Evolutionary conservation across 2,888 invertebrate genomes (phyloP), one percentile per base, ranked within the genome.

Genomic region (Eristalinus sepulchralis): DNA sequence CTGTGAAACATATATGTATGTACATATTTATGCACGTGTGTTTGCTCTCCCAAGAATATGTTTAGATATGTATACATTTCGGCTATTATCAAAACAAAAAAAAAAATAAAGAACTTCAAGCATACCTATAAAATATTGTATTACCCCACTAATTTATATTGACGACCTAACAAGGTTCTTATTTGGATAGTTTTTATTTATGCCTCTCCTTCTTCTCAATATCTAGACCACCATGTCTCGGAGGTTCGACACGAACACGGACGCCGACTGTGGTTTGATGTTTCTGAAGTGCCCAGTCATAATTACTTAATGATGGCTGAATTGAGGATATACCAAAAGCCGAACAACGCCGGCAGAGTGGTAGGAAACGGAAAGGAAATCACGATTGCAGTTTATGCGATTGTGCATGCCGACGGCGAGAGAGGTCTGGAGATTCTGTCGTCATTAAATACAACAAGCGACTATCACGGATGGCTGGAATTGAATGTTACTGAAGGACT

Each of bases 261-360:
- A 6, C 95, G 97, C 90, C 95, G 97, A 82, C 95, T 98, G 72
- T 98, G 97, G 97, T 99, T 99, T 93, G 98, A 98, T 93, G 96
- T 97, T 76, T 95, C 96, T 6, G 97, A 98, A 90, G 96, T 98
- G 10, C 96, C 97, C 0, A 94, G 95, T 2, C 96, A 96, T 88
- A 97, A 98, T 90, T 95, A 97, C 53, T 92, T 95, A 72, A 95
- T 98, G 89, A 96, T 96, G 77, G 97, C 98, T 0, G 98, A 98
- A 93, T 93, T 99, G 78, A 94, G 98, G 88, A 94, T 98, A 27
- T 98, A 96, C 91, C 96, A 97, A 88, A 92, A 92, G 88, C 90
- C 92, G 17, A 88, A 89, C 34, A 90, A 92, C 60, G 27, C 27
- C 27, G 91, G 92, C 22, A 92, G 91, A 89, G 91, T 92, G 92